Percentiles rank a stretch among this genome's conserved stretches.
Evolutionary conservation across 1,140 invertebrate species (phyloP).

Genomic region (Bombus impatiens): DNA sequence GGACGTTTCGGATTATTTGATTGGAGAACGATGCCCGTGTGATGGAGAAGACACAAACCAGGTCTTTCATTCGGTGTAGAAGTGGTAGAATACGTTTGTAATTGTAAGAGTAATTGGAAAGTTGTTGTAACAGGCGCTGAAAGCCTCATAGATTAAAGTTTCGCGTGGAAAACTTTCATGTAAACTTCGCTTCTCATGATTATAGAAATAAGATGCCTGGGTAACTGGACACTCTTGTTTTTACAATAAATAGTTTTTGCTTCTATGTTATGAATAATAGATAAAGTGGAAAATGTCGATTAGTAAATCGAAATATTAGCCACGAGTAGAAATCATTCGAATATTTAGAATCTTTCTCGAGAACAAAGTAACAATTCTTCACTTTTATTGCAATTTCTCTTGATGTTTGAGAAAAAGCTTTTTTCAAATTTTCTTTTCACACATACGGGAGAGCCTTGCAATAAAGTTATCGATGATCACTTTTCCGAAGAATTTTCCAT

Average conservation of each 20-base stretch:
- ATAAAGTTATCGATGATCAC: not conserved
- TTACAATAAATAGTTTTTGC: too few relatives aligned
- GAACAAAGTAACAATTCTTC: not conserved
- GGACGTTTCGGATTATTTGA: not conserved
- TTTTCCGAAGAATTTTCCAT: not conserved
- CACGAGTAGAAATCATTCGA: not conserved
- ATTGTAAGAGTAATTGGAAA: not conserved
- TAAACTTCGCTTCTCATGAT: not conserved
- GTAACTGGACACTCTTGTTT: not conserved
- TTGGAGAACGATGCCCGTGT: not conserved
- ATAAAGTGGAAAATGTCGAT: not conserved
- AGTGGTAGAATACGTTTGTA: not conserved
- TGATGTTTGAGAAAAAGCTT: not conserved
- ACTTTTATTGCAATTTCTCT: too few relatives aligned
- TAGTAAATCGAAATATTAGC: not conserved
- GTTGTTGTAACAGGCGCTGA: not conserved
- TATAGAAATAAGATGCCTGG: not conserved
- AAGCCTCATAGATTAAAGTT: not conserved
- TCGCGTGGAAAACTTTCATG: not conserved
- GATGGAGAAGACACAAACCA: not conserved
- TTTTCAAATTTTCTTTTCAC: not conserved
- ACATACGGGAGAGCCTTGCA: not conserved
- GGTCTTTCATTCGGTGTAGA: not conserved
- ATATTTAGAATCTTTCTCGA: not conserved
- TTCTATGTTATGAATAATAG: not conserved